A percentile compares a stretch with the other conserved stretches of the same genome.
Evolutionary conservation across 2,888 invertebrate genomes (phyloP).

Genomic region (Chrysolina oricalcia): DNA sequence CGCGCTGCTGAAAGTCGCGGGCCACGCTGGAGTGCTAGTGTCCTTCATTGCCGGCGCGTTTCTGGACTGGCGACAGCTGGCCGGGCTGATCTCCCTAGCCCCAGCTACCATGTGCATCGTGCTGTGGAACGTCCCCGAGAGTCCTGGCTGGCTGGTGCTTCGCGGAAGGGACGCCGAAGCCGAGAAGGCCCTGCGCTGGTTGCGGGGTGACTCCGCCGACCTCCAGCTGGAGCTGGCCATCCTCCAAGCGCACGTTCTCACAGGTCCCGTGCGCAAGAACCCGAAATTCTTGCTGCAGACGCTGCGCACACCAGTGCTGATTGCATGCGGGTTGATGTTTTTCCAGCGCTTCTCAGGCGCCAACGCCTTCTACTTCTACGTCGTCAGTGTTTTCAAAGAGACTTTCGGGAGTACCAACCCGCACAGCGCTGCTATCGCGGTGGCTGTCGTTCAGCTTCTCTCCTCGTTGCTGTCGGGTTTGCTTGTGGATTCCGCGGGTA

Average conservation of each 20-base stretch:
- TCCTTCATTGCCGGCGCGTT: slow-evolving; percentile 89
- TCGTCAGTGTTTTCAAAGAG: slow-evolving; percentile 89
- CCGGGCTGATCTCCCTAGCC: slow-evolving; percentile 85
- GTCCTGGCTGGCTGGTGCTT: slow-evolving; percentile 88
- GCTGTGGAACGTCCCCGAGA: slow-evolving; percentile 89
- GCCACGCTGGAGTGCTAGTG: slow-evolving; percentile 88
- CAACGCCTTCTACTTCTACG: slow-evolving; percentile 89
- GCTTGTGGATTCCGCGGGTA: slow-evolving; percentile 89
- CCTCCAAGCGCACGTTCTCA: slow-evolving; percentile 80
- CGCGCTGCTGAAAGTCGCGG: slow-evolving; percentile 88
- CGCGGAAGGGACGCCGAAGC: slow-evolving; percentile 86
- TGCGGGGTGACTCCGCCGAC: slow-evolving; percentile 85
- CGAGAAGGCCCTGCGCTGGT: slow-evolving; percentile 83
- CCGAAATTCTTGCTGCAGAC: slow-evolving; percentile 65
- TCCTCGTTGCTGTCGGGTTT: slow-evolving; percentile 87
- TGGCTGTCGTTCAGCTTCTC: slow-evolving; percentile 88
- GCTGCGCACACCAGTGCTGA: slow-evolving; percentile 82
- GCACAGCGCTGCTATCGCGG: slow-evolving; percentile 88
- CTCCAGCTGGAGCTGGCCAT: slow-evolving; percentile 83
- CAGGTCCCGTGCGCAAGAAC: slow-evolving; percentile 65
- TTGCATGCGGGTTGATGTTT: slow-evolving; percentile 91
- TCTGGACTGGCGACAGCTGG: slow-evolving; percentile 89
- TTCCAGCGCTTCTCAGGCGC: slow-evolving; percentile 91
- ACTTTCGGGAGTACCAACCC: slow-evolving; percentile 89
- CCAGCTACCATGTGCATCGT: slow-evolving; percentile 85